A percentile compares a stretch with the other conserved stretches of the same genome.
Conservation (phyloP, 1,140 invertebrate genomes). For the Anastatus disparis region DNA sequence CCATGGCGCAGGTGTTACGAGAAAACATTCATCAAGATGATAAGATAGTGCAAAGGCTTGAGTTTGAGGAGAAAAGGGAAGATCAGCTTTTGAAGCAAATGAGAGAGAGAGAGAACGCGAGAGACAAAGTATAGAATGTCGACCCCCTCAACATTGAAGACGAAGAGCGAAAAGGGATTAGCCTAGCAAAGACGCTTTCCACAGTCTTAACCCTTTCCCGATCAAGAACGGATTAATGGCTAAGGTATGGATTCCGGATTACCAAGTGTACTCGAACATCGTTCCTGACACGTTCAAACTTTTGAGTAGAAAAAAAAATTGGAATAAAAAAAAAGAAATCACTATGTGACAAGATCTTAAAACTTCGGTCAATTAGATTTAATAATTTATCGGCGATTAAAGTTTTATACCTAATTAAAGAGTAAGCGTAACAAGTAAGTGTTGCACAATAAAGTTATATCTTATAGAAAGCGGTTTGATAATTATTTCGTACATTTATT, state of each 20-base stretch:
- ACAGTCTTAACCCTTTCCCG: slow-evolving; percentile 52
- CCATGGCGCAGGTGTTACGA: slow-evolving; percentile 60
- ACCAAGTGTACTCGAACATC: slow-evolving; percentile 37
- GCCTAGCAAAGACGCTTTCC: slow-evolving; percentile 41
- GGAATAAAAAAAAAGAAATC: slow-evolving; percentile 5
- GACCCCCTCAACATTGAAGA: no score
- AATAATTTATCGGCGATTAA: no score
- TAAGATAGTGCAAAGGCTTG: slow-evolving; percentile 50
- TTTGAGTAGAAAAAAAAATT: background rate
- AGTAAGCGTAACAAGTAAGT: no score
- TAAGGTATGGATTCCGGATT: slow-evolving; percentile 38
- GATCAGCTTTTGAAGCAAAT: slow-evolving; percentile 19
- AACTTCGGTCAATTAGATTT: no score
- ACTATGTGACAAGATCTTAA: no score
- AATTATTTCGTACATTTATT: no score
- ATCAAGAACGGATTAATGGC: slow-evolving; percentile 39
- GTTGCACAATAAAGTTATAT: no score
- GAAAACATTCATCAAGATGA: slow-evolving; percentile 64
- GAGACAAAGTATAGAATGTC: slow-evolving; percentile 19
- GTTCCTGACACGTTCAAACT: slow-evolving; percentile 15
- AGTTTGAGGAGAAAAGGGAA: no score
- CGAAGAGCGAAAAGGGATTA: slow-evolving; percentile 35
- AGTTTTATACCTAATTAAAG: no score
- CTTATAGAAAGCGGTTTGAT: no score
- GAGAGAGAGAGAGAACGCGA: background rate